Evolutionary conservation across 2,113 vertebrate species (phyloP).

Genomic region (Picathartes gymnocephalus): DNA sequence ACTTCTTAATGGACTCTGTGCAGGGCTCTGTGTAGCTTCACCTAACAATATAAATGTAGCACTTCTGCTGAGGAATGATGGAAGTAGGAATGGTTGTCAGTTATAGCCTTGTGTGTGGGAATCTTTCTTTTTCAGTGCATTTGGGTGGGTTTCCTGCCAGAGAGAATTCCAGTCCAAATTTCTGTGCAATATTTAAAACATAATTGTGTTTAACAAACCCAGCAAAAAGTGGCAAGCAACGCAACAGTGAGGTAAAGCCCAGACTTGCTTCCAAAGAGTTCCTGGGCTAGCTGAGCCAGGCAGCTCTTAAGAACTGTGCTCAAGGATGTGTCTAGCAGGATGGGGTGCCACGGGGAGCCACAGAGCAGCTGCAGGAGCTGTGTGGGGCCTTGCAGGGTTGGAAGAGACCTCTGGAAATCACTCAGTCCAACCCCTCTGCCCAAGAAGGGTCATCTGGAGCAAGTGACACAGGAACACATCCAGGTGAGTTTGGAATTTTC

Average conservation of each 20-base stretch:
- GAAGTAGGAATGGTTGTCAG: neutral
- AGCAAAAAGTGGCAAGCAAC: neutral
- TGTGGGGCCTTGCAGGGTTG: neutral
- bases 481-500: neutral
- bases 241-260: neutral
- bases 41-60: neutral
- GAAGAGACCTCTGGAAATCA: neutral
- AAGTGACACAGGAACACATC: neutral
- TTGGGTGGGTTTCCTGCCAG: neutral
- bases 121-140: neutral
- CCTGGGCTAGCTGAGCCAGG: neutral
- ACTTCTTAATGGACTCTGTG: slow-evolving; percentile 12
- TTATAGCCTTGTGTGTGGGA: neutral
- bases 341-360: accelerated
- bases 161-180: neutral
- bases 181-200: neutral
- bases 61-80: neutral
- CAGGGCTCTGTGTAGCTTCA: neutral
- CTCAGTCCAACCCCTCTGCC: too few relatives aligned
- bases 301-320: neutral
- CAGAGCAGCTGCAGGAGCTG: accelerated
- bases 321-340: accelerated
- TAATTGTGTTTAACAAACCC: neutral
- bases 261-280: neutral
- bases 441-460: neutral